Evolutionary conservation across 2,888 invertebrate genomes (phyloP).

Genomic region (Ormyrus nitidulus): DNA sequence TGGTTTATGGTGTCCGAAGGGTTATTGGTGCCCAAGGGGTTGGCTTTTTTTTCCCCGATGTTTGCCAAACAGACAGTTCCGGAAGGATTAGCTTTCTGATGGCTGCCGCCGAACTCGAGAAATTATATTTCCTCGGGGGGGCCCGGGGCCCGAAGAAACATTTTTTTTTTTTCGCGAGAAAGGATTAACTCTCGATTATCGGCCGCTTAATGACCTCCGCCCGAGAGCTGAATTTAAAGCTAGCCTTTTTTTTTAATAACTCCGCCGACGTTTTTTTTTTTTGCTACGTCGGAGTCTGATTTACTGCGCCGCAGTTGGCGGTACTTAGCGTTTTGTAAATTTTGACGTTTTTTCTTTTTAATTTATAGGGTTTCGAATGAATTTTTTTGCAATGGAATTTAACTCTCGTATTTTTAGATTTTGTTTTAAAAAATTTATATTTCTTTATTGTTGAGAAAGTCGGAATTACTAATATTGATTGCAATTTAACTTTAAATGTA

Average conservation of each 20-base stretch:
- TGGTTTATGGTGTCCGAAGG: constrained; percentile 51
- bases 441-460: too few relatives aligned
- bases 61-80: constrained; percentile 10
- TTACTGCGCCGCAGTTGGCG: constrained; percentile 25
- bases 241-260: constrained; percentile 30
- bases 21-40: constrained; percentile 48
- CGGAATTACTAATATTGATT: too few relatives aligned
- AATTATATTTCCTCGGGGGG: constrained; percentile 1
- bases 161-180: constrained; percentile 43
- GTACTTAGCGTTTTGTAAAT: background rate
- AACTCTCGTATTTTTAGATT: too few relatives aligned
- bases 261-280: background rate
- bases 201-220: constrained; percentile 33
- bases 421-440: too few relatives aligned
- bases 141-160: background rate
- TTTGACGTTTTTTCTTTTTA: background rate
- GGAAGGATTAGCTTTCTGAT: constrained; percentile 43
- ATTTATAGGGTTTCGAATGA: too few relatives aligned
- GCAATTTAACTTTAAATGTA: too few relatives aligned
- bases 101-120: background rate
- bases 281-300: constrained; percentile 4
- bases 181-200: constrained; percentile 58
- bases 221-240: background rate
- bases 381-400: too few relatives aligned
- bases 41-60: background rate